Percentiles rank a stretch among this genome's conserved stretches.
Evolutionary conservation across 2,888 invertebrate species (phyloP).

Genomic region (Pimpla rufipes): DNA sequence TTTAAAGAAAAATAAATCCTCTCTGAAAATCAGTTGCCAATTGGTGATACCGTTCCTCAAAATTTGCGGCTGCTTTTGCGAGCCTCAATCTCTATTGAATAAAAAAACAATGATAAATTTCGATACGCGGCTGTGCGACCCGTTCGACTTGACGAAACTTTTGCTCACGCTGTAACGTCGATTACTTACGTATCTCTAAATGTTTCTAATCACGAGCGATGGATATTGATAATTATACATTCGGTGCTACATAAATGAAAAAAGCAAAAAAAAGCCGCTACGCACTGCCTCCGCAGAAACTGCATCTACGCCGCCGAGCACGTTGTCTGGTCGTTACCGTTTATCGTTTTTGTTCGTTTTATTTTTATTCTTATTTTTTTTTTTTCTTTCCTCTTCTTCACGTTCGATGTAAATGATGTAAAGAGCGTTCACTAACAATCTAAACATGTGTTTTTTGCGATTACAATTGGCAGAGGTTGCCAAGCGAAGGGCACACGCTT

Average conservation of each 20-base stretch:
- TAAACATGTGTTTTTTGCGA: constrained; percentile 36
- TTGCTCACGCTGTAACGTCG: constrained; percentile 54
- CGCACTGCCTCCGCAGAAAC: constrained; percentile 64
- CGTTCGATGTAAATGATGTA: constrained; percentile 56
- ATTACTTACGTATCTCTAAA: neutral
- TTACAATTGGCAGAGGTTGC: constrained; percentile 51
- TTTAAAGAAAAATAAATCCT: neutral
- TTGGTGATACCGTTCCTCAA: neutral
- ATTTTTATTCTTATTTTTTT: constrained; percentile 33
- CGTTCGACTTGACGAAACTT: constrained; percentile 49
- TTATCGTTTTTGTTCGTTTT: constrained; percentile 25
- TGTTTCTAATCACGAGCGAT: constrained; percentile 21
- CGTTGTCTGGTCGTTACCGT: constrained; percentile 65
- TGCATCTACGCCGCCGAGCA: constrained; percentile 70
- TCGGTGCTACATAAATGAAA: constrained; percentile 20
- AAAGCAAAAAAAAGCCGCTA: constrained; percentile 40
- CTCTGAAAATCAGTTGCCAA: neutral
- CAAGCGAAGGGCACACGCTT: constrained; percentile 66
- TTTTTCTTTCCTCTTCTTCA: constrained; percentile 42
- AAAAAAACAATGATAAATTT: constrained; percentile 22
- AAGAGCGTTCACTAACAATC: constrained; percentile 40
- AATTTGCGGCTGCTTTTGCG: constrained; percentile 52
- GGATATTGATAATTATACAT: constrained; percentile 1
- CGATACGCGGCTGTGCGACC: constrained; percentile 11
- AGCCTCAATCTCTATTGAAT: constrained; percentile 36